A percentile compares a stretch with the other conserved stretches of the same genome.
These are phyloP conservation scores for Pseudomyrmex concolor DNA, from an alignment of 1,140 invertebrate species.

Conservation along the genomic window DNA sequence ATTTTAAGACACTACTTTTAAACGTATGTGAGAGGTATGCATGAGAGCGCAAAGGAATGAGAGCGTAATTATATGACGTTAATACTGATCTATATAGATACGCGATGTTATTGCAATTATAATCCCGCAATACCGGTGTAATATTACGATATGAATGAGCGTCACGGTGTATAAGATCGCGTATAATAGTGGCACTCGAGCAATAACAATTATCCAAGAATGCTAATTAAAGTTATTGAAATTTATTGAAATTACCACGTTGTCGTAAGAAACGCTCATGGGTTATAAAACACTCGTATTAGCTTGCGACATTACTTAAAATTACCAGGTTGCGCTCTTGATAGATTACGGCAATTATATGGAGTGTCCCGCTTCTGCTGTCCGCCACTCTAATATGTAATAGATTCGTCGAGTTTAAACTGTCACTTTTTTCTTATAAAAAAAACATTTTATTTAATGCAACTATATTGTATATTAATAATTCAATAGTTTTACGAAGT, in stretches of 20 bases:
- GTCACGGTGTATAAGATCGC: constrained; percentile 39
- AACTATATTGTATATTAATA: too few species aligned
- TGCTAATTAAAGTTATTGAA: constrained; percentile 60
- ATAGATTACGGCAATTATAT: constrained; percentile 53
- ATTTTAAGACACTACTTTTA: neutral
- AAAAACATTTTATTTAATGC: too few species aligned
- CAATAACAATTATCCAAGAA: constrained; percentile 40
- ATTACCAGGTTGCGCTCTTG: constrained; percentile 53
- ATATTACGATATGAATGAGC: constrained; percentile 41
- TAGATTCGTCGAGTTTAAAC: constrained; percentile 41
- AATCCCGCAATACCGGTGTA: constrained; percentile 35
- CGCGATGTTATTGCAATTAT: constrained; percentile 50
- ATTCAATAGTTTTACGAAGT: too few species aligned
- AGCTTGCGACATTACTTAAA: constrained; percentile 57
- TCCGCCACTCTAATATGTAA: constrained; percentile 42
- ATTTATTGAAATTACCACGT: constrained; percentile 53
- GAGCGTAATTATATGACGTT: constrained; percentile 7
- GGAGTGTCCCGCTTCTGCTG: constrained; percentile 30
- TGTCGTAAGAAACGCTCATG: constrained; percentile 40
- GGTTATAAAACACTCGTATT: constrained; percentile 45
- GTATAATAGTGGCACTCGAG: constrained; percentile 36
- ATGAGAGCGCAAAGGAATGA: neutral
- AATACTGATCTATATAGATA: constrained; percentile 13
- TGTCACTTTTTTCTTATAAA: neutral
- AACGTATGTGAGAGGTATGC: neutral